phyloP scores from a whole-genome alignment of 2,888 invertebrate species.

The Tupiocoris notatus region DNA sequence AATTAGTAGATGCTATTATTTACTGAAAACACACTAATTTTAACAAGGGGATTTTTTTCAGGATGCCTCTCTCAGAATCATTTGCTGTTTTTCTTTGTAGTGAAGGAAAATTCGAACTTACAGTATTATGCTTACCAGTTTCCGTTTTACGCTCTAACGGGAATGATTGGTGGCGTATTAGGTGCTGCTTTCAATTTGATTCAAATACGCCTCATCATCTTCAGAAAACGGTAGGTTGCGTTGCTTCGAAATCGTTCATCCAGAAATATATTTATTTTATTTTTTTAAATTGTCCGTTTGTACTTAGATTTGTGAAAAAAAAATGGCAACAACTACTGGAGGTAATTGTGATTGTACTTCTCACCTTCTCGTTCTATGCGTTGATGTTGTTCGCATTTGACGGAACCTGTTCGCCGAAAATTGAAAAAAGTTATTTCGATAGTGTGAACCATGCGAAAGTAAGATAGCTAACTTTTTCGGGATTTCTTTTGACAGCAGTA shows the following conservation, averaged over 20 bases:
- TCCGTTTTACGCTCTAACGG: slow-evolving; percentile 15
- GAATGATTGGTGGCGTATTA: slow-evolving; percentile 17
- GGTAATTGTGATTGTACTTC: neutral
- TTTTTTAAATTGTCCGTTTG: neutral
- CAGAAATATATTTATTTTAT: neutral
- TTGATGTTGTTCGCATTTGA: neutral
- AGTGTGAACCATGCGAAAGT: too few species aligned
- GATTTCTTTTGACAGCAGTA: too few species aligned
- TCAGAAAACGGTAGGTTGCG: slow-evolving; percentile 25
- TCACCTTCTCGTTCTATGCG: slow-evolving; percentile 1
- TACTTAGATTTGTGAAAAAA: slow-evolving; percentile 16
- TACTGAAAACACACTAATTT: too few species aligned
- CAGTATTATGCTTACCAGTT: slow-evolving; percentile 2
- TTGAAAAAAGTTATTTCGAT: too few species aligned
- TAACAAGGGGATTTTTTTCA: too few species aligned
- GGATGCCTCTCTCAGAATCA: slow-evolving; percentile 17
- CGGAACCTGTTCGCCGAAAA: neutral
- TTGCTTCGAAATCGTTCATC: too few species aligned
- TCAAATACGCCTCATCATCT: slow-evolving; percentile 25
- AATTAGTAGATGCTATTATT: too few species aligned
- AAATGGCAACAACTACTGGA: slow-evolving; percentile 35
- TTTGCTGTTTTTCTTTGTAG: slow-evolving; percentile 26
- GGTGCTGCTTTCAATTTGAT: slow-evolving; percentile 20
- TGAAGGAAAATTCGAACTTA: slow-evolving; percentile 14
- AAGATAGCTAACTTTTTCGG: too few species aligned